These are phyloP conservation scores for Proales similis DNA, from an alignment of 1,140 invertebrate species.

Conservation along the genomic window DNA sequence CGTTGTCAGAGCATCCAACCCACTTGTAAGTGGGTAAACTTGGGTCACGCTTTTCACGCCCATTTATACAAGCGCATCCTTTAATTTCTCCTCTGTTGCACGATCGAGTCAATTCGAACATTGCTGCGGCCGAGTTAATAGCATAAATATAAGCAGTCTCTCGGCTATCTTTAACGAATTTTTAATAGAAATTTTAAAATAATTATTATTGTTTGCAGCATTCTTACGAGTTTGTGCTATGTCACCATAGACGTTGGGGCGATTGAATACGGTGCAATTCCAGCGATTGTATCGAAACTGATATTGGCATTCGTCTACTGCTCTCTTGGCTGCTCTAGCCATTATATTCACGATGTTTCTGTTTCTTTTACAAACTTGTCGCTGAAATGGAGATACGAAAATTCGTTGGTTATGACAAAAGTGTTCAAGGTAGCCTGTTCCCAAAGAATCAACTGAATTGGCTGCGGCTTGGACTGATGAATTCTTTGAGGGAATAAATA, in stretches of 20 bases:
- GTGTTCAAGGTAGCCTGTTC: neutral
- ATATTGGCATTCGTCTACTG: conserved; percentile 35
- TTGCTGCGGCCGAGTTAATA: conserved; percentile 62
- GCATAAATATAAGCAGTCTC: conserved; percentile 65
- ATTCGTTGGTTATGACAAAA: conserved; percentile 16
- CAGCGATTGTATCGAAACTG: conserved; percentile 35
- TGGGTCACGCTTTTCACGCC: conserved; percentile 45
- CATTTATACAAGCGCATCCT: conserved; percentile 59
- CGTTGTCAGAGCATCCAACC: conserved; percentile 61
- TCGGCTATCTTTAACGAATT: conserved; percentile 57
- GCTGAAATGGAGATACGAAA: conserved; percentile 10
- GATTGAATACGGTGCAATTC: conserved; percentile 35
- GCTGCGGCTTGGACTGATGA: no score
- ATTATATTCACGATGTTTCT: conserved; percentile 17
- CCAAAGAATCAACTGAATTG: no score
- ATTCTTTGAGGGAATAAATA: no score
- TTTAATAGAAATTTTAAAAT: conserved; percentile 3
- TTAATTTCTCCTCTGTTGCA: conserved; percentile 63
- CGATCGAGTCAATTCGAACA: conserved; percentile 61
- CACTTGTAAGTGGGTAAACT: conserved; percentile 60
- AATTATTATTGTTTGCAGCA: neutral
- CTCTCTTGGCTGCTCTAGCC: neutral
- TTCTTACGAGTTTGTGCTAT: conserved; percentile 7
- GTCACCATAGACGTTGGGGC: conserved; percentile 14
- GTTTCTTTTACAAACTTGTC: conserved; percentile 16